These are phyloP conservation scores for Silurus meridionalis DNA, from an alignment of 2,113 vertebrate species.

Conservation along the genomic window DNA sequence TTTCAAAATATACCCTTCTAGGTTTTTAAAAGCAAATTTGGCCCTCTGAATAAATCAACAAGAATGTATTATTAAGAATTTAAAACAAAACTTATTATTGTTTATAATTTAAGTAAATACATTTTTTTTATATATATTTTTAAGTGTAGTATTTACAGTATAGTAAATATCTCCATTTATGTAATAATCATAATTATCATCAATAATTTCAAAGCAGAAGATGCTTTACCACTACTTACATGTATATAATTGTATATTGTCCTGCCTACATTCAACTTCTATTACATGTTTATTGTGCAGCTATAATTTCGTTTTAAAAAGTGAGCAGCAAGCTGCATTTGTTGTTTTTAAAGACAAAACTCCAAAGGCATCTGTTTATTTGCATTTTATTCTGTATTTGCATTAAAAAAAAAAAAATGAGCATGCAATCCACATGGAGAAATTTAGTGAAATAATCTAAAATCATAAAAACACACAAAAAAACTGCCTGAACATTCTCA, in stretches of 20 bases:
- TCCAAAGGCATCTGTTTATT: slow-evolving; percentile 35
- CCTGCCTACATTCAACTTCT: neutral
- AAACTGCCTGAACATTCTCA: neutral
- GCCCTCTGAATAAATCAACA: neutral
- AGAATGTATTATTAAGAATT: slow-evolving; percentile 6
- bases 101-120: neutral
- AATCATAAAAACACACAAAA: slow-evolving; percentile 48
- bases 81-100: neutral
- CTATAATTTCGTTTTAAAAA: neutral
- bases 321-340: neutral
- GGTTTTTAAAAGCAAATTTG: neutral
- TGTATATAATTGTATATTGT: neutral
- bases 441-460: slow-evolving; percentile 45
- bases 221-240: neutral
- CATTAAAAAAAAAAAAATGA: neutral
- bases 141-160: neutral
- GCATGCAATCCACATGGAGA: slow-evolving; percentile 36
- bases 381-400: slow-evolving; percentile 32
- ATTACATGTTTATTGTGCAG: neutral
- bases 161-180: neutral
- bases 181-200: neutral
- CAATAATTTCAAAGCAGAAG: neutral
- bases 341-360: neutral
- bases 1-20: neutral
- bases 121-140: neutral